Percentiles rank a stretch among this genome's conserved stretches.
Evolutionary conservation across 2,888 invertebrate genomes (phyloP).

Genomic region (Lycocerus yunnanus): DNA sequence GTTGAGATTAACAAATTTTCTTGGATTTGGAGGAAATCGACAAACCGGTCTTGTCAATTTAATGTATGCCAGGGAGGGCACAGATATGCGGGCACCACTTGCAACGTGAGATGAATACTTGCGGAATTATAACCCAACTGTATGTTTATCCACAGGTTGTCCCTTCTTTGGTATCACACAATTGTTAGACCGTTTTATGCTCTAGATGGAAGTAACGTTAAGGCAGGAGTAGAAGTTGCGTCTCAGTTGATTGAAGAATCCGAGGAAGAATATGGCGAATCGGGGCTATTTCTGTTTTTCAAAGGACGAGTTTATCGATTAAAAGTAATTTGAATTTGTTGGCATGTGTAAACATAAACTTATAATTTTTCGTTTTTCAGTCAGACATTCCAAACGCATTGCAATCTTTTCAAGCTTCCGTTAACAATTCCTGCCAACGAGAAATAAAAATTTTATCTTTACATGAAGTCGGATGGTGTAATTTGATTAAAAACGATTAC

Average conservation of each 20-base stretch:
- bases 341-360: background rate
- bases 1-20: slow-evolving; percentile 63
- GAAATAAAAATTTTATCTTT: slow-evolving; percentile 65
- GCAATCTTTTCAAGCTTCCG: slow-evolving; percentile 61
- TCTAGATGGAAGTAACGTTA: slow-evolving; percentile 64
- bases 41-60: slow-evolving; percentile 63
- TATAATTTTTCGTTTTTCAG: slow-evolving; percentile 52
- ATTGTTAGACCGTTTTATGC: slow-evolving; percentile 71
- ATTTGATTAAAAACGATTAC: slow-evolving; percentile 65
- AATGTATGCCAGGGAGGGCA: slow-evolving; percentile 63
- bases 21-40: slow-evolving; percentile 70
- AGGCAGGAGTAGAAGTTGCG: slow-evolving; percentile 62
- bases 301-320: slow-evolving; percentile 65
- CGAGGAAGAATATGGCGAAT: slow-evolving; percentile 61
- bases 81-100: slow-evolving; percentile 70
- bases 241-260: slow-evolving; percentile 60
- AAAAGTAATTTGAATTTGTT: slow-evolving; percentile 55
- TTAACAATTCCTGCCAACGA: slow-evolving; percentile 63
- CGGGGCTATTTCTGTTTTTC: slow-evolving; percentile 70
- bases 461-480: slow-evolving; percentile 70
- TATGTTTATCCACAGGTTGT: slow-evolving; percentile 53
- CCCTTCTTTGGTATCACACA: slow-evolving; percentile 71
- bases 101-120: slow-evolving; percentile 60
- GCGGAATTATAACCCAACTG: slow-evolving; percentile 5
- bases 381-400: slow-evolving; percentile 64